Evolutionary conservation across 2,888 invertebrate genomes (phyloP).

Genomic region (Suillia variegata): DNA sequence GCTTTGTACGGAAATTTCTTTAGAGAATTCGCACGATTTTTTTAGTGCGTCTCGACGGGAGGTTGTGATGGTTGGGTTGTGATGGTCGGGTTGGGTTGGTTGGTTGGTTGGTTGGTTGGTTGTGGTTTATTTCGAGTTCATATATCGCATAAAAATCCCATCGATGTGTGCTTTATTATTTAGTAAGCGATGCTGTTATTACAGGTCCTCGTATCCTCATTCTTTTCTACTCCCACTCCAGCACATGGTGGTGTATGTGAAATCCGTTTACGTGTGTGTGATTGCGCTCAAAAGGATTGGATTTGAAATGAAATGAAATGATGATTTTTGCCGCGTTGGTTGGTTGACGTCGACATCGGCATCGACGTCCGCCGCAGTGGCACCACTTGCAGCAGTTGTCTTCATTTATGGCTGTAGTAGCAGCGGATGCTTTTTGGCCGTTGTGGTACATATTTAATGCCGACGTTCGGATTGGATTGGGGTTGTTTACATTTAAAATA

Average conservation of each 20-base stretch:
- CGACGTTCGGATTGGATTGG: constrained; percentile 10
- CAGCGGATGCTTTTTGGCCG: constrained; percentile 43
- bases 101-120: constrained; percentile 22
- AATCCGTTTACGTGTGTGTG: constrained; percentile 11
- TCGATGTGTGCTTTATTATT: constrained; percentile 39
- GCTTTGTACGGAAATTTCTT: too few relatives aligned
- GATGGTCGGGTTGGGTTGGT: too few relatives aligned
- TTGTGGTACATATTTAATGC: constrained; percentile 53
- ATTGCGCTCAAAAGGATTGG: constrained; percentile 41
- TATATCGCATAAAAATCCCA: constrained; percentile 38
- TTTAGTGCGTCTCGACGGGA: constrained; percentile 21
- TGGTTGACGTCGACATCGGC: constrained; percentile 13
- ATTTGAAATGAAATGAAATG: constrained; percentile 40
- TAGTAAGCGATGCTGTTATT: constrained; percentile 33
- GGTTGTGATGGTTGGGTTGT: not conserved
- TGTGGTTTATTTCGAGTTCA: constrained; percentile 29
- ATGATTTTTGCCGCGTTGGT: constrained; percentile 6
- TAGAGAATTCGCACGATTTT: constrained; percentile 9
- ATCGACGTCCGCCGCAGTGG: constrained; percentile 4
- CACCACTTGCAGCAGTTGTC: too few relatives aligned
- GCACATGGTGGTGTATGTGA: too few relatives aligned
- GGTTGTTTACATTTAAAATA: constrained; percentile 29
- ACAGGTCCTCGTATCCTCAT: constrained; percentile 14
- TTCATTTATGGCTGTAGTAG: constrained; percentile 6
- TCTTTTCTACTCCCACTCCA: too few relatives aligned